Evolutionary conservation across 2,888 invertebrate species (phyloP), one percentile per base, ranked within the genome.

Genomic region (Tillus elongatus): DNA sequence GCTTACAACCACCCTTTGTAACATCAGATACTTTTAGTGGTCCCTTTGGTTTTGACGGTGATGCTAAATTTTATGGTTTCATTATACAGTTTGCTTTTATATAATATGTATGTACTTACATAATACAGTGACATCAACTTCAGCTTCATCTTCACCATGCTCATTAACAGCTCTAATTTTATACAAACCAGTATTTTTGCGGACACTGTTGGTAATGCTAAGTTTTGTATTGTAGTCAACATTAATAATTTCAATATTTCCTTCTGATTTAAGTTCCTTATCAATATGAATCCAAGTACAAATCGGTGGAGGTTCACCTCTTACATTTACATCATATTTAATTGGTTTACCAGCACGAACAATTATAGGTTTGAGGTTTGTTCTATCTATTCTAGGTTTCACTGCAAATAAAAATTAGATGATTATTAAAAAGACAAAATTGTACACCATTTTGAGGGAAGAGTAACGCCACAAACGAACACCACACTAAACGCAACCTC

Each of bases 311-410:
- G 98, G 98, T 67, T 98, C 97, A 50, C 97, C 98, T 53, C 82
- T 80, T 16, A 93, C 87, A 62, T 93, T 88, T 27, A 97, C 81
- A 62, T 93, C 92, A 62, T 92, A 86, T 67, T 87, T 90, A 46
- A 96, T 81, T 0, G 82, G 75, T 65, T 95, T 92, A 24, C 95
- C 95, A 44, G 90, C 87, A 50, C 92, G 85, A 9, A 96, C 82
- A 8, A 83, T 82, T 30, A 91, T 71, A 31, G 87, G 81, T 64
- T 95, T 91, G 47, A 96, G 71, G 65, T 93, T 92, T 2, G 92
- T 90, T 50, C 95, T 79, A 67, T 96, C 93, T 63, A 98, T 98
- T 60, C 90, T 83, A 27, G 98, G 98, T 68, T 96, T 95, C 63
- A 96, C 92, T 92, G 59, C 27, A 63, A 60, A 32, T 29, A 26